Conservation (phyloP, 2,888 invertebrate species). For the Seira musarum region DNA sequence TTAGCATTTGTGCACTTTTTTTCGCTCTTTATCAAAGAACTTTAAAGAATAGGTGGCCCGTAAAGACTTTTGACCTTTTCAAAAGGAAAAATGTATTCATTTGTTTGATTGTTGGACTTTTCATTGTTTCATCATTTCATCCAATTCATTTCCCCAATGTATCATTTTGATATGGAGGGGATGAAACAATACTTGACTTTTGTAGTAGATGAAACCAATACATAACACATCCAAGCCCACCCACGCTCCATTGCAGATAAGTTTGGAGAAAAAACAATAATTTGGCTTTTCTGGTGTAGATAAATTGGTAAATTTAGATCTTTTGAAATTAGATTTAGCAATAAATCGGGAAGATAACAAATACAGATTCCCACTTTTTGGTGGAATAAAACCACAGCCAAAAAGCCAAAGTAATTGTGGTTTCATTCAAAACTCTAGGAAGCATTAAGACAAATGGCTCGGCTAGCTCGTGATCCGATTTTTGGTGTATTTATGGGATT, state of each 20-base stretch:
- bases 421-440: conserved; percentile 1
- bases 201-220: neutral
- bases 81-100: conserved; percentile 17
- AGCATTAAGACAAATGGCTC: conserved; percentile 6
- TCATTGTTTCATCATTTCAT: conserved; percentile 8
- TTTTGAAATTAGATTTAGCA: too few species aligned
- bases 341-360: neutral
- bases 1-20: neutral
- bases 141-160: neutral
- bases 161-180: too few species aligned
- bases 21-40: conserved; percentile 29
- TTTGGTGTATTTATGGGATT: conserved; percentile 2
- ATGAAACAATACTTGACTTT: neutral
- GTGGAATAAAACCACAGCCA: neutral
- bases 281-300: neutral
- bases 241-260: conserved; percentile 31
- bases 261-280: conserved; percentile 17
- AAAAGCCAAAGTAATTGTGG: neutral
- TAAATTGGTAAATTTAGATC: neutral
- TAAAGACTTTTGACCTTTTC: conserved; percentile 55
- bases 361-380: neutral
- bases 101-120: conserved; percentile 33
- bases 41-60: conserved; percentile 15
- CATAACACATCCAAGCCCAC: conserved; percentile 52
- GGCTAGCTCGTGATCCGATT: neutral